Conservation (phyloP, 2,888 invertebrate genomes). For the Conchocele bisecta region DNA sequence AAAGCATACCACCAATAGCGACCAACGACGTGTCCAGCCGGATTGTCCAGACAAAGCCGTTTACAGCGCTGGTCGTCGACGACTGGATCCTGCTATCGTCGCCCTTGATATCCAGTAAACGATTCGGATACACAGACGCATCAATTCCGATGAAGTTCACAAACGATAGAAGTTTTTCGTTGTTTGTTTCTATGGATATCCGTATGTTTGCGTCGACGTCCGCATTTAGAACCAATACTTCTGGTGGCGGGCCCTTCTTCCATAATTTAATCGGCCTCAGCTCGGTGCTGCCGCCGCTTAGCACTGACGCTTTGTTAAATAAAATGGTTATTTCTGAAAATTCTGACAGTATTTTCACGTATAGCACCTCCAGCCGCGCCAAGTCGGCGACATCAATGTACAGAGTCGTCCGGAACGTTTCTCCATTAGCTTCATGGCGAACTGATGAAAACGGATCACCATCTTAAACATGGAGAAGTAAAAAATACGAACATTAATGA, state of each 20-base stretch:
- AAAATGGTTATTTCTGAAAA: slow-evolving; percentile 53
- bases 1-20: slow-evolving; percentile 44
- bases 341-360: slow-evolving; percentile 53
- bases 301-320: slow-evolving; percentile 39
- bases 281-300: slow-evolving; percentile 29
- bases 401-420: slow-evolving; percentile 42
- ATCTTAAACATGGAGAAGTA: slow-evolving; percentile 21
- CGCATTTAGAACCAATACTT: slow-evolving; percentile 41
- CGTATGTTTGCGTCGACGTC: slow-evolving; percentile 25
- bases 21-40: slow-evolving; percentile 39
- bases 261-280: slow-evolving; percentile 44
- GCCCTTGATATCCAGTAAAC: slow-evolving; percentile 37
- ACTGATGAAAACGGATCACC: slow-evolving; percentile 45
- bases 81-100: slow-evolving; percentile 26
- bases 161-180: slow-evolving; percentile 40
- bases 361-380: slow-evolving; percentile 40
- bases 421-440: slow-evolving; percentile 28
- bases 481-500: neutral
- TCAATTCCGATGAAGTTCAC: slow-evolving; percentile 57
- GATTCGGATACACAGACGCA: slow-evolving; percentile 20
- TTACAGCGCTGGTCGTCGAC: slow-evolving; percentile 25
- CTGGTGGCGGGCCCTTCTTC: slow-evolving; percentile 44
- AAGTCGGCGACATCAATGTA: slow-evolving; percentile 42
- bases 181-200: slow-evolving; percentile 44
- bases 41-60: slow-evolving; percentile 45